Base-by-base conservation (phyloP, 2,113 vertebrate species). In the Stercorarius parasiticus region DNA sequence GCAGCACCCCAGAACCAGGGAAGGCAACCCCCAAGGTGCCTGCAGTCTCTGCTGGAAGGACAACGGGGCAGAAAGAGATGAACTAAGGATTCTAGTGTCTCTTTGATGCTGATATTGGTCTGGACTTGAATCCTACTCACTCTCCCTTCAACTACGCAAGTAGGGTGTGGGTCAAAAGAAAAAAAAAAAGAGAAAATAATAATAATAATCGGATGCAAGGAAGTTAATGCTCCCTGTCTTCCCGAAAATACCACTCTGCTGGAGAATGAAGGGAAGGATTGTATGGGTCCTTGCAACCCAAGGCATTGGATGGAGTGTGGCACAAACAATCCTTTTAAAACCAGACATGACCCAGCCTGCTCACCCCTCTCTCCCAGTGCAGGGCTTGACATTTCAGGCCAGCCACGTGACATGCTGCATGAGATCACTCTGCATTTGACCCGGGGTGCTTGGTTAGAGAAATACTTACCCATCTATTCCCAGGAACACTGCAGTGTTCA, bases 181-280 rank as follows among this genome's bases (percentile, higher is more conserved):
- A 42, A 47, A 49, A 12, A 6, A n/a, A 7, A 29, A 9, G 6
- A 18, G 5, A 3, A 14, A 61, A 45, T 25, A 27, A 13, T 13
- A 27, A 13, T 13, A 69, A 32, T 15, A 13, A 47, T 73, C 13
- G 16, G 21, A 59, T 49, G 21, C 4, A 2, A 84, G 78, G 49
- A 69, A 55, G 25, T 27, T 50, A 20, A 82, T 7, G 49, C 23
- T 69, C 62, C 32, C 14, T 22, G 11, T 67, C 81, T 84, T 55
- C 43, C 87, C 0, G 0, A 80, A 90, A 94, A 85, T 56, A 29
- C 36, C 12, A 17, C 34, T 80, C 30, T n/a, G 78, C 30, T 26
- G n/a, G 32, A 45, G 71, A 38, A 92, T 94, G 95, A 97, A 97
- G 62, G 52, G 88, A 58, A 13, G 79, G 50, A 93, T 97, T 96